These are phyloP conservation scores for Serinus canaria DNA, from an alignment of 2,113 vertebrate species.

Conservation along the genomic window DNA sequence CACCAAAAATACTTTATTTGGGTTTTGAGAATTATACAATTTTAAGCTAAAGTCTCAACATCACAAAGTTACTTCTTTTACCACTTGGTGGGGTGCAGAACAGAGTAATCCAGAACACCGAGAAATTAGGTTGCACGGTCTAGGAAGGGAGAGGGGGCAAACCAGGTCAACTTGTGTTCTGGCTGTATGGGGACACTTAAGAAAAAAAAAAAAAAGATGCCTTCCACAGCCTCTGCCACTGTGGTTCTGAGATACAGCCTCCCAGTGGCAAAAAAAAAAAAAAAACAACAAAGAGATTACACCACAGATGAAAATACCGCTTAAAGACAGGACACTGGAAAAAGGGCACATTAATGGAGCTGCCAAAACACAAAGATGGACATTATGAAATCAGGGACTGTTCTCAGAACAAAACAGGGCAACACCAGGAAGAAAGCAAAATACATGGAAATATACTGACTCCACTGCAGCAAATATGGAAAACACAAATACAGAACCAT, in stretches of 20 bases:
- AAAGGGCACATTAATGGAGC: neutral
- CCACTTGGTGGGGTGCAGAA: neutral
- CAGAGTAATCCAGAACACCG: neutral
- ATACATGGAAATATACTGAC: neutral
- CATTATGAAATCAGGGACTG: neutral
- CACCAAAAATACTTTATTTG: neutral
- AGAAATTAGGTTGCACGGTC: neutral
- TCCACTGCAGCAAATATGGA: neutral
- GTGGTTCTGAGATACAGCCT: neutral
- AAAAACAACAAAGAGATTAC: neutral
- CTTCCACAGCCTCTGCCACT: neutral
- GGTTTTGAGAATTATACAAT: neutral
- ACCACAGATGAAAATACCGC: neutral
- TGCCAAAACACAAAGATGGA: neutral
- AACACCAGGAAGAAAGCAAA: neutral
- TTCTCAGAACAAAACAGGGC: neutral
- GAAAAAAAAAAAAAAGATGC: neutral
- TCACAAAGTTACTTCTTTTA: neutral
- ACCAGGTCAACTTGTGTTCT: neutral
- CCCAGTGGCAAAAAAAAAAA: neutral
- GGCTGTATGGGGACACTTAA: neutral
- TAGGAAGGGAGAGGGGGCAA: neutral
- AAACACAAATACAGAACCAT: neutral
- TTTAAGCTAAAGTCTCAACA: neutral
- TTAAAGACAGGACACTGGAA: neutral